Conservation (phyloP, 2,797 vertebrate species). For the Enteromius thamalakanensis region DNA sequence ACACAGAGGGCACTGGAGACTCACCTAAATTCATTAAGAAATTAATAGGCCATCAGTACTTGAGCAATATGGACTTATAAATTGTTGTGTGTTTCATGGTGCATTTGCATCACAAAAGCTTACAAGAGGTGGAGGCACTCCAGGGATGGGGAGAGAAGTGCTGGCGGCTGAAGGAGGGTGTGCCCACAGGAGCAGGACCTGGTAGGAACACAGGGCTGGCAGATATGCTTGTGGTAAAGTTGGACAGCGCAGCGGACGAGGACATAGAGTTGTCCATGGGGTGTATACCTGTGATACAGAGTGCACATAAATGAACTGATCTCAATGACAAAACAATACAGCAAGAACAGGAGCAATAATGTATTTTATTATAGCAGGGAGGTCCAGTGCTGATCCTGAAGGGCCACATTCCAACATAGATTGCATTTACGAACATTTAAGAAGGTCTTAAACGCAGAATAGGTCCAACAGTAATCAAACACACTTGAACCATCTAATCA, state of each 20-base stretch:
- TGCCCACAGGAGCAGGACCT: conserved; percentile 87
- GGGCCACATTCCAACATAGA: not conserved
- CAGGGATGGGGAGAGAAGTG: conserved; percentile 99
- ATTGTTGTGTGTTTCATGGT: not conserved
- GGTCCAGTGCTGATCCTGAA: not conserved
- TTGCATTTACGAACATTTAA: not conserved
- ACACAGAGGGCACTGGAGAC: conserved; percentile 92
- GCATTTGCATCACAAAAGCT: not conserved
- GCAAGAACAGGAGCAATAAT: not conserved
- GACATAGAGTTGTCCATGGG: conserved; percentile 83
- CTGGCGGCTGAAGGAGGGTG: conserved; percentile 97
- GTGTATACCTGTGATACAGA: conserved; percentile 77
- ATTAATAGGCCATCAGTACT: not conserved
- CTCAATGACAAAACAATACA: not conserved
- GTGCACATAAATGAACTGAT: not conserved
- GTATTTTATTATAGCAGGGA: not conserved
- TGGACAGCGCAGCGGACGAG: conserved; percentile 86
- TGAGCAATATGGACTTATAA: not conserved
- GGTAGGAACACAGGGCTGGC: conserved; percentile 94
- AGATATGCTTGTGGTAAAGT: conserved; percentile 93
- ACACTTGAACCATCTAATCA: not conserved
- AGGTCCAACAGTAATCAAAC: not conserved
- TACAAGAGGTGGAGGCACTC: conserved; percentile 96
- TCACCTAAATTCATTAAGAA: conserved; percentile 80
- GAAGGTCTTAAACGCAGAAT: not conserved